Percentiles rank a stretch among this genome's conserved stretches.
Conservation (phyloP, 1,140 invertebrate species). For the Neodiprion lecontei region DNA sequence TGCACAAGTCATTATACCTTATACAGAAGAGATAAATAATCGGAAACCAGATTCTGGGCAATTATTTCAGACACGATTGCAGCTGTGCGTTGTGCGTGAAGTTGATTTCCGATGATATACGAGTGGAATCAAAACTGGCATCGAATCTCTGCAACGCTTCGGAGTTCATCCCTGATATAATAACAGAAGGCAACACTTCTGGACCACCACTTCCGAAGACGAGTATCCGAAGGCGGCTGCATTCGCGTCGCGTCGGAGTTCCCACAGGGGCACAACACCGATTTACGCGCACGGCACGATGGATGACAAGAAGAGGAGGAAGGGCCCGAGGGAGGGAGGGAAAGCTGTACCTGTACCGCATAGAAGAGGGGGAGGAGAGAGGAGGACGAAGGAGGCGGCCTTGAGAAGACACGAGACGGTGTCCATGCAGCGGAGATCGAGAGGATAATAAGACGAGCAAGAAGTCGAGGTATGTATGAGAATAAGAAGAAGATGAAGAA, state of each 20-base stretch:
- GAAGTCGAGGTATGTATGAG: not conserved
- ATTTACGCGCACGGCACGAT: slow-evolving; percentile 23
- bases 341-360: not conserved
- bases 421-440: slow-evolving; percentile 22
- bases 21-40: too few relatives aligned
- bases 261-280: slow-evolving; percentile 20
- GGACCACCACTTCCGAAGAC: not conserved
- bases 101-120: too few relatives aligned
- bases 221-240: not conserved
- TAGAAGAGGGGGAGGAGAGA: slow-evolving; percentile 26
- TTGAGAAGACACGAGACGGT: slow-evolving; percentile 53
- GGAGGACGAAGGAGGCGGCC: slow-evolving; percentile 56
- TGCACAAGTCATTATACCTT: too few relatives aligned
- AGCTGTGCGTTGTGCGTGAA: too few relatives aligned
- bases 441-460: too few relatives aligned
- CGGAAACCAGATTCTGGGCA: too few relatives aligned
- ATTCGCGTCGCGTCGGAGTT: slow-evolving; percentile 10
- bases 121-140: too few relatives aligned
- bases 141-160: too few relatives aligned
- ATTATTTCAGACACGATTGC: too few relatives aligned
- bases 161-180: too few relatives aligned
- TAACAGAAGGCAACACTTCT: too few relatives aligned
- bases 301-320: slow-evolving; percentile 19
- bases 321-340: slow-evolving; percentile 26
- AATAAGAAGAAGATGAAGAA: not conserved